Percentiles rank a stretch among this genome's conserved stretches.
phyloP scores from a whole-genome alignment of 1,140 invertebrate species.

The Xylocopa sonorina region DNA sequence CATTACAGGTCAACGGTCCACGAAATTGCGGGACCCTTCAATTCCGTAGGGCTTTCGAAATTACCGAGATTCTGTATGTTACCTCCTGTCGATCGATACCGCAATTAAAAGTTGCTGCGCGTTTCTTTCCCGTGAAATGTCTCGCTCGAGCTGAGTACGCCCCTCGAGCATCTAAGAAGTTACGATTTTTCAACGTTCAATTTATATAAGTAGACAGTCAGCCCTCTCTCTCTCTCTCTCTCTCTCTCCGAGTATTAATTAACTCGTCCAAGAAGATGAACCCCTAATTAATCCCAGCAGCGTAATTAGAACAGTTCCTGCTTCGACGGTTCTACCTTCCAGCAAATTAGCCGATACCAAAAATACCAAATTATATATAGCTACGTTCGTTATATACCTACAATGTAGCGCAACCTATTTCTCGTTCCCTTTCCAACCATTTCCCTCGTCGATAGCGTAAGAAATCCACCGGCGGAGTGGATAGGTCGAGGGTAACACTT shows the following conservation, averaged over 20 bases:
- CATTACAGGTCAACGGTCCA: constrained; percentile 76
- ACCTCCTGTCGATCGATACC: not conserved
- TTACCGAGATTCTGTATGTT: constrained; percentile 22
- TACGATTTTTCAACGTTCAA: not conserved
- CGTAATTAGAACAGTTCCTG: not conserved
- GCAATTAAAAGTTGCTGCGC: constrained; percentile 13
- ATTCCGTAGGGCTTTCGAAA: constrained; percentile 48
- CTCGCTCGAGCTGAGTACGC: not conserved
- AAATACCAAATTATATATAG: not conserved
- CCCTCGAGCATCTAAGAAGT: not conserved
- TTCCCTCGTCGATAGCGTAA: not conserved
- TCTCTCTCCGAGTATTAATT: not conserved
- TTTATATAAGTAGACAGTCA: not conserved
- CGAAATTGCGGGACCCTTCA: constrained; percentile 72
- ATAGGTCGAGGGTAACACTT: too few relatives aligned
- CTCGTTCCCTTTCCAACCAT: not conserved
- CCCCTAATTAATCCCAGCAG: not conserved
- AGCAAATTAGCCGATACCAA: too few relatives aligned
- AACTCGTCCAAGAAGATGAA: not conserved
- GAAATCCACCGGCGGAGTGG: too few relatives aligned
- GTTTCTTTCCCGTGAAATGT: not conserved
- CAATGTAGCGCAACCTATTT: not conserved
- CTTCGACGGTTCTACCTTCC: not conserved
- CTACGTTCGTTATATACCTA: too few relatives aligned
- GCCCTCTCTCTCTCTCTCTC: too few relatives aligned